Conservation (phyloP, 30 jellyfish, hydroid and myxozoan genomes). For the Aurelia sp. region DNA sequence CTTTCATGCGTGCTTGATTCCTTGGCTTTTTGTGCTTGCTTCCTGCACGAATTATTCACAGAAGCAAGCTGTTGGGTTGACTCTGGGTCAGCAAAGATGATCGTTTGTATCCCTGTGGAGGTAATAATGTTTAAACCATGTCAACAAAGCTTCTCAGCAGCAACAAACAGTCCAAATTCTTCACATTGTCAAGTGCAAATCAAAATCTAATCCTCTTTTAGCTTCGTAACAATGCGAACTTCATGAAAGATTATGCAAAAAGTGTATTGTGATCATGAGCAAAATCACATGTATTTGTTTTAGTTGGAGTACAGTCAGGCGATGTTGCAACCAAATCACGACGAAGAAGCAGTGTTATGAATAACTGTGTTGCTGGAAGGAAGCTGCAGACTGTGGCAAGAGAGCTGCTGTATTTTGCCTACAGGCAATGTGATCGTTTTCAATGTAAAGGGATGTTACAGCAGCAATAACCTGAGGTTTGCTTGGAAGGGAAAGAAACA, state of each 20-base stretch:
- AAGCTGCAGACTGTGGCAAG: no score
- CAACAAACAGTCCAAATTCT: slow-evolving; percentile 18
- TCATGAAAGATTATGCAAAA: not conserved
- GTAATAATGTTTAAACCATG: not conserved
- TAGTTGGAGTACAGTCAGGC: not conserved
- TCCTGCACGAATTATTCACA: no score
- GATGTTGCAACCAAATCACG: not conserved
- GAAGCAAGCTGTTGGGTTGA: not conserved
- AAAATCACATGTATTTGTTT: slow-evolving; percentile 24
- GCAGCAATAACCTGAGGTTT: no score
- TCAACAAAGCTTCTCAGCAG: slow-evolving; percentile 23
- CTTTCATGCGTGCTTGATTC: no score
- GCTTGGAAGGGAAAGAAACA: no score
- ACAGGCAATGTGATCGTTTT: no score
- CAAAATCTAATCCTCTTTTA: no score
- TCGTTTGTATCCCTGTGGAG: not conserved
- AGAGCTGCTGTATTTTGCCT: no score
- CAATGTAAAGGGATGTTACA: no score
- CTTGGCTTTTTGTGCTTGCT: no score
- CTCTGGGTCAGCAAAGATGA: not conserved
- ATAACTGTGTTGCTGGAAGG: no score
- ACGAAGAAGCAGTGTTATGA: not conserved
- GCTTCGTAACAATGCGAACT: no score
- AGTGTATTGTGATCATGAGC: slow-evolving; percentile 4
- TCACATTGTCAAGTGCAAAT: slow-evolving; percentile 7